phyloP scores from a whole-genome alignment of 2,113 vertebrate species.

The Hemiscyllium ocellatum region DNA sequence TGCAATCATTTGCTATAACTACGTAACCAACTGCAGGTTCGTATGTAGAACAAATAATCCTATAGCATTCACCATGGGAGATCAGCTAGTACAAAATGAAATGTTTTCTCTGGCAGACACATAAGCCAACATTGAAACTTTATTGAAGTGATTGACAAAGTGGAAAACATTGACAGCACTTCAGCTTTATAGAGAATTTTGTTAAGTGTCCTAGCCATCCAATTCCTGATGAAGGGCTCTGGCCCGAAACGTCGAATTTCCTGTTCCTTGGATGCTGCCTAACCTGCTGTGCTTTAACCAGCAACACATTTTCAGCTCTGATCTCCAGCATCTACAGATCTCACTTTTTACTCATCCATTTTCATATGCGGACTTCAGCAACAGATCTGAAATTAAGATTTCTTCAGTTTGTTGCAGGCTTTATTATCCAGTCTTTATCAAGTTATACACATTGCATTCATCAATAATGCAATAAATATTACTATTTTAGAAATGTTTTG shows the following conservation, averaged over 20 bases:
- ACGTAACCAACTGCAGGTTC: too few species aligned
- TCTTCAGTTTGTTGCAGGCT: not conserved
- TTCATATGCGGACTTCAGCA: not conserved
- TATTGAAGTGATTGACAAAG: not conserved
- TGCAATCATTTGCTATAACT: too few species aligned
- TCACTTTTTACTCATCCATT: too few species aligned
- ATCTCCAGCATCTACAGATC: too few species aligned
- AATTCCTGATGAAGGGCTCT: too few species aligned
- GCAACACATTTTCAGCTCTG: too few species aligned
- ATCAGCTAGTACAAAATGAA: not conserved
- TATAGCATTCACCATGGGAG: not conserved
- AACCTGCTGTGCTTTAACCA: too few species aligned
- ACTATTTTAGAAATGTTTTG: not conserved
- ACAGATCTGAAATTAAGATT: not conserved
- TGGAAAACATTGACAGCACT: not conserved
- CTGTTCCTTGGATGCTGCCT: too few species aligned
- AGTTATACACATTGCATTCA: not conserved
- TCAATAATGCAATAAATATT: not conserved
- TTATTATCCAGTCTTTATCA: not conserved
- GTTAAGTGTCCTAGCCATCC: not conserved
- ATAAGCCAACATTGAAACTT: not conserved
- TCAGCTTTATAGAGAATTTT: not conserved
- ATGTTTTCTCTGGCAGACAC: not conserved
- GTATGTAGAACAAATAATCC: not conserved
- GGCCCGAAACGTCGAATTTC: too few species aligned